Conservation (phyloP, 1,140 invertebrate genomes). For the Belonocnema kinseyi region DNA sequence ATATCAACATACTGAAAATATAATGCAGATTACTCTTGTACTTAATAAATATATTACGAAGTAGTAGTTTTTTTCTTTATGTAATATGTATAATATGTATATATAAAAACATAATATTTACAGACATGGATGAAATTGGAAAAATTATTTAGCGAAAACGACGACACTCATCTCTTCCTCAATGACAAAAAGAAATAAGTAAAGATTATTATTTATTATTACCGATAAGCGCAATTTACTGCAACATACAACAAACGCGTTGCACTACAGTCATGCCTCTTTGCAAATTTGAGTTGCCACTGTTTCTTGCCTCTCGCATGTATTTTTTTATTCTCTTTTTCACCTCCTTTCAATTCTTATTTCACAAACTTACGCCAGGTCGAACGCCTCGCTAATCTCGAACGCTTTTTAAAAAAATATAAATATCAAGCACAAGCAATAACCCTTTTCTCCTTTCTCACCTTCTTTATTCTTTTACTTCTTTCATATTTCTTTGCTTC, state of each 20-base stretch:
- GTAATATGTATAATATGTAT: slow-evolving; percentile 47
- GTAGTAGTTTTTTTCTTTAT: slow-evolving; percentile 62
- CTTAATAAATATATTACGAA: slow-evolving; percentile 71
- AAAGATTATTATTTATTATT: slow-evolving; percentile 60
- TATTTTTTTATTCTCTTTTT: slow-evolving; percentile 45
- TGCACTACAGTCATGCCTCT: slow-evolving; percentile 34
- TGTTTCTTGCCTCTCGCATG: slow-evolving; percentile 38
- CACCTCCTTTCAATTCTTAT: slow-evolving; percentile 40
- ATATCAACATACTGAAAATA: slow-evolving; percentile 55
- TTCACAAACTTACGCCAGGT: slow-evolving; percentile 41
- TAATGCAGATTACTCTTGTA: slow-evolving; percentile 69
- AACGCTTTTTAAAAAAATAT: slow-evolving; percentile 68
- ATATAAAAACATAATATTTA: slow-evolving; percentile 76
- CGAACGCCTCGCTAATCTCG: slow-evolving; percentile 56
- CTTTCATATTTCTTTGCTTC: slow-evolving; percentile 21
- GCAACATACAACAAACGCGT: slow-evolving; percentile 40
- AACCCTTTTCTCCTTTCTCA: slow-evolving; percentile 48
- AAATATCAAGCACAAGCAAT: slow-evolving; percentile 71
- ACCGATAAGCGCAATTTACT: slow-evolving; percentile 63
- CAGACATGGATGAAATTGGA: slow-evolving; percentile 69
- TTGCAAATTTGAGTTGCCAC: slow-evolving; percentile 45
- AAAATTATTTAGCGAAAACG: slow-evolving; percentile 61
- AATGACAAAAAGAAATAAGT: slow-evolving; percentile 59
- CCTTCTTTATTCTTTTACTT: slow-evolving; percentile 36
- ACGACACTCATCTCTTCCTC: slow-evolving; percentile 52